These are phyloP conservation scores for Clarias gariepinus DNA, from an alignment of 2,113 vertebrate genomes.

Conservation along the genomic window DNA sequence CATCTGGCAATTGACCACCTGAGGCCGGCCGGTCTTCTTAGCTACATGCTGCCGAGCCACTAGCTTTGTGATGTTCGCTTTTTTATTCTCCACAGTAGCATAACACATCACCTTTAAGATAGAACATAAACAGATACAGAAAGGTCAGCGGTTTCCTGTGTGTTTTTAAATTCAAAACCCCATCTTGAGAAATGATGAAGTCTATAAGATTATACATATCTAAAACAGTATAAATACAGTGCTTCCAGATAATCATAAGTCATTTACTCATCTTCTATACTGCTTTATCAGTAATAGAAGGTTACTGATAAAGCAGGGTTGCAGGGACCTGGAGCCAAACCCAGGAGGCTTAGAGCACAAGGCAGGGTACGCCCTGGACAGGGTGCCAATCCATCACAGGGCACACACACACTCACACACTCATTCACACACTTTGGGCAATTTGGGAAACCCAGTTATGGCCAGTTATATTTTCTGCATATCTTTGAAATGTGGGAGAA, in stretches of 20 bases:
- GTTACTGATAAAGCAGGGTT: no score
- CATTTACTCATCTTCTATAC: no score
- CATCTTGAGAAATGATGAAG: not conserved
- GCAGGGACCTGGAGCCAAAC: no score
- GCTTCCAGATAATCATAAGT: not conserved
- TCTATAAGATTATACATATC: not conserved
- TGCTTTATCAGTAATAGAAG: no score
- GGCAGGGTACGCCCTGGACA: no score
- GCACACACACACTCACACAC: no score
- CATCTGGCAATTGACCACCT: constrained; percentile 92
- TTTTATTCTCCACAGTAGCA: constrained; percentile 77
- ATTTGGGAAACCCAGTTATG: no score
- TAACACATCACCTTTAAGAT: constrained; percentile 76
- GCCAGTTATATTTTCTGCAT: no score
- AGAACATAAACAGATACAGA: not conserved
- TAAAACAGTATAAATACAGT: not conserved
- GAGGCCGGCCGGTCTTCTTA: constrained; percentile 79
- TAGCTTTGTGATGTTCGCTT: constrained; percentile 79
- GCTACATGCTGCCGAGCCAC: constrained; percentile 87
- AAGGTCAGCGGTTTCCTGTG: not conserved
- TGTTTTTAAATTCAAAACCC: not conserved
- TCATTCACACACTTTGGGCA: no score
- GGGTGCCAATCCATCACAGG: no score
- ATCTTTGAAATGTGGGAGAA: no score
- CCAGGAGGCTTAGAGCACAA: no score